Evolutionary conservation across 1,140 invertebrate genomes (phyloP), one percentile per base, ranked within the genome.

Genomic region (Sesamia nonagrioides): DNA sequence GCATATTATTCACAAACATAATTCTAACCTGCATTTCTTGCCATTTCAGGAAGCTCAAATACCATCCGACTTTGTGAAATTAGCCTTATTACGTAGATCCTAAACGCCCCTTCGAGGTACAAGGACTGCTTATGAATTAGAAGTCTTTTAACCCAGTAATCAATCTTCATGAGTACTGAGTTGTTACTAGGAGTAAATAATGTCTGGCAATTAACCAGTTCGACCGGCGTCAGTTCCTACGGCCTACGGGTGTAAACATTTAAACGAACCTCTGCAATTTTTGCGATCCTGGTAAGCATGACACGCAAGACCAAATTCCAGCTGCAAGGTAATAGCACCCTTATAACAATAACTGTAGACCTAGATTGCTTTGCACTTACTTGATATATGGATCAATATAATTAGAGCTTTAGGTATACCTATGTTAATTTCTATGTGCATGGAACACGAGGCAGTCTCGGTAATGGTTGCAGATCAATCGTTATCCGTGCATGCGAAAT

Each of bases 61-160:
- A 50, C 40, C 42, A 50, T 69, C 18, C 35, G 50, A 45, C 18
- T 54, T 54, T 18, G 48, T 71, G 33, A 71, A 71, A 71, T 52
- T 54, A 37, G 48, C 68, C n/a, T 37, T 54, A 52, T 54, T 71
- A 54, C 68, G 17, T 37, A 35, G 68, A 37, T 52, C 11, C 68
- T 71, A 71, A 71, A 71, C 68, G 68, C 54, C 45, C 50, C 27
- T 71, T 54, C 48, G 63, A 75, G 80, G 86, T 79, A 61, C 77
- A 81, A 77, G 83, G 82, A 86, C 80, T 77, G 76, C 80, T 83
- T 84, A 76, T 79, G 84, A 74, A 85, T 83, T 83, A 84, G 89
- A 86, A 88, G 88, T 82, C 83, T 86, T 86, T 40, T 87, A 87
- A 86, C 86, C 89, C 80, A 87, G 84, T 86, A 88, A 86, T 92